phyloP scores from a whole-genome alignment of 1,140 invertebrate species.

The Cydia splendana region DNA sequence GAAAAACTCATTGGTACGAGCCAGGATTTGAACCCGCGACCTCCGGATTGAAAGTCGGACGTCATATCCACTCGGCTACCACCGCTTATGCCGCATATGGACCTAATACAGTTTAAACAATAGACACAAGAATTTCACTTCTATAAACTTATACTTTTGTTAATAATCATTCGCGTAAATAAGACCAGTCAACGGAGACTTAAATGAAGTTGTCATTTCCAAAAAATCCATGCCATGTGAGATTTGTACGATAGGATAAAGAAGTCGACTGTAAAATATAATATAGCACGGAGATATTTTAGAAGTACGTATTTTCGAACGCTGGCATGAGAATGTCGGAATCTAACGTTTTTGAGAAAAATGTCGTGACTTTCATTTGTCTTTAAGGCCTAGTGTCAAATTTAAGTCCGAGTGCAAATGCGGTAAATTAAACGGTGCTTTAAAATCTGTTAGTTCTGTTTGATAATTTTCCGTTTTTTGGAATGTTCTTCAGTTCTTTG shows the following conservation, averaged over 20 bases:
- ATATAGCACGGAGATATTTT: slow-evolving; percentile 11
- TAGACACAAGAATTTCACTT: not conserved
- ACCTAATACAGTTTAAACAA: no score
- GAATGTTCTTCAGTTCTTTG: no score
- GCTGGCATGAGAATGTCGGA: not conserved
- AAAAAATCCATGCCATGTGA: not conserved
- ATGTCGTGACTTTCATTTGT: not conserved
- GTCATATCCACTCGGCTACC: no score
- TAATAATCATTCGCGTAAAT: not conserved
- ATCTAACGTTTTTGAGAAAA: not conserved
- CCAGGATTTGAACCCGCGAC: no score
- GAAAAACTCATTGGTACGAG: no score
- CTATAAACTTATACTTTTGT: slow-evolving; percentile 5
- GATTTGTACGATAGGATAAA: slow-evolving; percentile 14
- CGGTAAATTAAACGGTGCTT: not conserved
- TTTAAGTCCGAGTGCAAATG: not conserved
- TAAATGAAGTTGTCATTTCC: not conserved
- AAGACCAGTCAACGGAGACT: not conserved
- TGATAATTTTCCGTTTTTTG: no score
- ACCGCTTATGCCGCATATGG: no score
- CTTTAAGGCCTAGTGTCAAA: not conserved
- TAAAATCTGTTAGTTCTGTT: not conserved
- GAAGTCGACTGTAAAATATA: not conserved
- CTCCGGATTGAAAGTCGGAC: no score
- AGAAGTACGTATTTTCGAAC: not conserved